Base-by-base conservation (phyloP, 2,797 vertebrate genomes). In the Harpagifer antarcticus region DNA sequence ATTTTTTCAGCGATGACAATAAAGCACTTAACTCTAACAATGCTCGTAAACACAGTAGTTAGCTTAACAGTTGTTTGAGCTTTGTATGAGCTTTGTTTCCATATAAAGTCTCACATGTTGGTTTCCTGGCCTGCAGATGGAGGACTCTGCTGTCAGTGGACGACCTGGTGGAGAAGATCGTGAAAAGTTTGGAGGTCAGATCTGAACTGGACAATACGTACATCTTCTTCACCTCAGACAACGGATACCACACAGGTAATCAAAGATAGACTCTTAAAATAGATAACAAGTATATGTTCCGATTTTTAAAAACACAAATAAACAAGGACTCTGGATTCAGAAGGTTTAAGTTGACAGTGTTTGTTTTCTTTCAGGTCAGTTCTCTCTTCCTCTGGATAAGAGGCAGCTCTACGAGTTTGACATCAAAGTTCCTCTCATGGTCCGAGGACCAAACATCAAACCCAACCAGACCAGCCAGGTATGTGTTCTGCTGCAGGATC, bases 331-430 rank as follows among this genome's bases (percentile, higher is more conserved):
- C 9, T 13, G 50, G 23, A 14, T 2, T 52, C 19, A 12, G 9
- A 31, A 23, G 27, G 9, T 15, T n/a, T 53, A 9, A 37, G 33
- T 33, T 33, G 0, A 23, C 31, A 33, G 33, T 37, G 33, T 37
- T 33, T 33, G 31, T 14, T 64, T n/a, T 53, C 5, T 80, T 52
- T 64, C 86, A 99, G 98, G 98, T 65, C 98, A 99, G 86, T 99
- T 99, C 89, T 99, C 98, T 63, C 94, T 99, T 82, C 98, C 98
- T 9, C 90, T 99, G 93, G 98, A 99, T 89, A 99, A 99, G 89
- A 91, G 98, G 50, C 98, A 99, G 86, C 95, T 99, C 10, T 99
- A 99, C 71, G 98, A 99, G 82, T 99, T 99, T 87, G 98, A 99
- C 78, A 99, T 99, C 92, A 96, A 94, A 92, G 97, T 99, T 86